Evolutionary conservation across 92 coral and sea anemone genomes (phyloP).

Genomic region (Umimayanthus kanabou): DNA sequence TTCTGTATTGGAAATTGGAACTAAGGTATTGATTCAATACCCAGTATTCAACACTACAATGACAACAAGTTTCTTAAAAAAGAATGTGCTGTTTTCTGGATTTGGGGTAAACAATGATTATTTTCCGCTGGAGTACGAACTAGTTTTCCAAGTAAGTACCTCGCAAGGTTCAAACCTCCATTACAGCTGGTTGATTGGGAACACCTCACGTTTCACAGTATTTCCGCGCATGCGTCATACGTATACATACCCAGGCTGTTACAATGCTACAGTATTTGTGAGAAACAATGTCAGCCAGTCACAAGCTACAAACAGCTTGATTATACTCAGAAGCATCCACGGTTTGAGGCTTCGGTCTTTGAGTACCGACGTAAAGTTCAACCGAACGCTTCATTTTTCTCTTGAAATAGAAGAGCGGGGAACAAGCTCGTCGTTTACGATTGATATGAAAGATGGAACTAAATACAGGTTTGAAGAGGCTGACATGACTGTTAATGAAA

Average conservation of each 20-base stretch:
- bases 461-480: background rate
- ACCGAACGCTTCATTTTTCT: background rate
- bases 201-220: background rate
- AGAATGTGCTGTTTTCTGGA: background rate
- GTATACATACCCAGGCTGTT: background rate
- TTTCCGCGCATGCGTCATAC: background rate
- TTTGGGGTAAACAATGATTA: background rate
- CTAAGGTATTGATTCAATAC: background rate
- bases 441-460: slow-evolving; percentile 21
- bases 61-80: background rate
- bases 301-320: background rate
- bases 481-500: background rate
- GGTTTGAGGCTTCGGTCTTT: background rate
- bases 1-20: background rate
- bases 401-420: background rate
- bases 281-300: slow-evolving; percentile 17
- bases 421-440: background rate
- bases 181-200: background rate
- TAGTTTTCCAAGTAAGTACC: background rate
- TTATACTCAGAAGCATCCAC: background rate
- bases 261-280: background rate
- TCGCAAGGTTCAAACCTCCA: background rate
- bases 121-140: slow-evolving; percentile 1
- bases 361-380: background rate
- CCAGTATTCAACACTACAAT: background rate